A percentile compares a stretch with the other conserved stretches of the same genome.
phyloP scores from a whole-genome alignment of 2,888 invertebrate genomes.

The Rhamphomyia laevipes region DNA sequence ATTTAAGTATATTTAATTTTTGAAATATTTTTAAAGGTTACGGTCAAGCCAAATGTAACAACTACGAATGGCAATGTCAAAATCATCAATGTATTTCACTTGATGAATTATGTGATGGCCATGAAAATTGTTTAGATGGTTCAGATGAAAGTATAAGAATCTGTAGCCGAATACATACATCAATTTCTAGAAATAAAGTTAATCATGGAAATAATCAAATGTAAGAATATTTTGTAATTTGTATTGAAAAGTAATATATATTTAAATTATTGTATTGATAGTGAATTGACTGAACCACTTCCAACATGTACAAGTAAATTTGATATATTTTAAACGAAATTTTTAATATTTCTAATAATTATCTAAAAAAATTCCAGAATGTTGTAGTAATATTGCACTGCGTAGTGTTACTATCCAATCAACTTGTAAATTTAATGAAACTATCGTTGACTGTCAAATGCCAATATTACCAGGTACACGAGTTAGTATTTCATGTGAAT shows the following conservation, averaged over 20 bases:
- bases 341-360: no score
- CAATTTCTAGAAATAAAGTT: no score
- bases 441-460: constrained; percentile 6
- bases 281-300: background rate
- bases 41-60: no score
- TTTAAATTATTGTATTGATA: background rate
- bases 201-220: no score
- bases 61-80: constrained; percentile 5
- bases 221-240: no score
- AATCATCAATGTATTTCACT: constrained; percentile 9
- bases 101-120: constrained; percentile 13
- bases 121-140: constrained; percentile 11
- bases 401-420: constrained; percentile 3
- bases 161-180: no score
- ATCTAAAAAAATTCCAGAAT: no score
- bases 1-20: no score
- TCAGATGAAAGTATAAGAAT: constrained; percentile 12
- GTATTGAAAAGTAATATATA: no score
- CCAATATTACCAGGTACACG: constrained; percentile 7
- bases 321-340: no score
- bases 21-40: no score
- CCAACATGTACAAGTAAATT: constrained; percentile 7
- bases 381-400: constrained; percentile 1
- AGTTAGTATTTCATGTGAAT: constrained; percentile 11
- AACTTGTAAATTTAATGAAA: constrained; percentile 4